Percentiles rank a stretch among this genome's conserved stretches.
Evolutionary conservation across 2,113 vertebrate genomes (phyloP).

Genomic region (Glaucidium brasilianum): DNA sequence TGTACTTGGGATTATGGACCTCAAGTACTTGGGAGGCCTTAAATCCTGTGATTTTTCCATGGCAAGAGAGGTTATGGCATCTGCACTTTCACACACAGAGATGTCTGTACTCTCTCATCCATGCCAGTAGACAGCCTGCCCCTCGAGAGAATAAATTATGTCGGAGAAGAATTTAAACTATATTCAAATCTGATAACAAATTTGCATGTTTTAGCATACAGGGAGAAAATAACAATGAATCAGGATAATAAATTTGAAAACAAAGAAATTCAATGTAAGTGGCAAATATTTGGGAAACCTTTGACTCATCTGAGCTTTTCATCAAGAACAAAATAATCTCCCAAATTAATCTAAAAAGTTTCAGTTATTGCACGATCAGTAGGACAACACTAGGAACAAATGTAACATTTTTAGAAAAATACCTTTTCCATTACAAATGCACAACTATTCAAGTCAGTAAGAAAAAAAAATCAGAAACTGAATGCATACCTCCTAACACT

Average conservation of each 20-base stretch:
- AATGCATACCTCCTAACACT: background rate
- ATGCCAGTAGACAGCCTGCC: background rate
- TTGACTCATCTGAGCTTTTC: background rate
- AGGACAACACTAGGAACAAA: background rate
- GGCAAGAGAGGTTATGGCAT: background rate
- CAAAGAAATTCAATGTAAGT: background rate
- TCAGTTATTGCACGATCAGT: background rate
- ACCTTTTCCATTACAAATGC: background rate
- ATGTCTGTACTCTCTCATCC: background rate
- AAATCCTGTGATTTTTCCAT: background rate
- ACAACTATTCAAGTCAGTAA: background rate
- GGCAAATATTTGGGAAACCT: background rate
- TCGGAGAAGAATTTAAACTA: background rate
- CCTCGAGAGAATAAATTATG: background rate
- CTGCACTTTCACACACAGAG: background rate
- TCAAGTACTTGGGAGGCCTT: background rate
- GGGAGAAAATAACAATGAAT: background rate
- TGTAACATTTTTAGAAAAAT: background rate
- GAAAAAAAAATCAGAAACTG: background rate
- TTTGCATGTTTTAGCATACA: background rate
- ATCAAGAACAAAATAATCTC: background rate
- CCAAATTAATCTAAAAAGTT: background rate
- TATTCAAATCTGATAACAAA: background rate
- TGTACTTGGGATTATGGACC: background rate
- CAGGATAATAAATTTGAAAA: background rate